Evolutionary conservation across 2,888 invertebrate genomes (phyloP).

Genomic region (Melanchra persicariae): DNA sequence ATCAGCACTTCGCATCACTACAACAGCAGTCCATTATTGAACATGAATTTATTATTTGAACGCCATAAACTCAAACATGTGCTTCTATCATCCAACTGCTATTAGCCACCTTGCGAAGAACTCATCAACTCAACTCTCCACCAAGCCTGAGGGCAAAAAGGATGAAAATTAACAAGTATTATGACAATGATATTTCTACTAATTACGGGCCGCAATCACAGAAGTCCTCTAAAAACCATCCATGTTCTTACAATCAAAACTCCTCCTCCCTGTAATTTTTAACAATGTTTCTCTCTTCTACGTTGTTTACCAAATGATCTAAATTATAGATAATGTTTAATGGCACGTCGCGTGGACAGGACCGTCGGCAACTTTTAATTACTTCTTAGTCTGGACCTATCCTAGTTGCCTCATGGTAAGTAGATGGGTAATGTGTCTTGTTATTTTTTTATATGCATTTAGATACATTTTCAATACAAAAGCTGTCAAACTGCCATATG

Average conservation of each 20-base stretch:
- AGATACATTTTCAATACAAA: too few species aligned
- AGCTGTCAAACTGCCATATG: too few species aligned
- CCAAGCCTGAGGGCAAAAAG: neutral
- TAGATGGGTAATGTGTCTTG: neutral
- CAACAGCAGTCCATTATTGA: too few species aligned
- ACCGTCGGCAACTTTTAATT: slow-evolving; percentile 79
- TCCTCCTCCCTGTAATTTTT: neutral
- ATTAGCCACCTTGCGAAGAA: neutral
- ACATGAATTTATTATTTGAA: too few species aligned
- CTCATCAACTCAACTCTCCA: neutral
- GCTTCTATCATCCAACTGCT: neutral
- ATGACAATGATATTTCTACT: too few species aligned
- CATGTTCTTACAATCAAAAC: neutral
- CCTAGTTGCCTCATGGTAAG: slow-evolving; percentile 24
- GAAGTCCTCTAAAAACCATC: neutral
- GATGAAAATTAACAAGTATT: too few species aligned
- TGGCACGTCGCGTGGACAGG: slow-evolving; percentile 62
- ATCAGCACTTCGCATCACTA: too few species aligned
- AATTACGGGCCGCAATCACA: too few species aligned
- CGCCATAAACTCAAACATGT: too few species aligned
- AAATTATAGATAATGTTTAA: slow-evolving; percentile 49
- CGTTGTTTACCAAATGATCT: slow-evolving; percentile 6
- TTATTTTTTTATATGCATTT: neutral
- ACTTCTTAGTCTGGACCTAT: slow-evolving; percentile 70
- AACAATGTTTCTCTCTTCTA: neutral